Percentiles rank a stretch among this genome's conserved stretches.
phyloP scores from a whole-genome alignment of 1,140 invertebrate species.

The Probaryconus sp. region DNA sequence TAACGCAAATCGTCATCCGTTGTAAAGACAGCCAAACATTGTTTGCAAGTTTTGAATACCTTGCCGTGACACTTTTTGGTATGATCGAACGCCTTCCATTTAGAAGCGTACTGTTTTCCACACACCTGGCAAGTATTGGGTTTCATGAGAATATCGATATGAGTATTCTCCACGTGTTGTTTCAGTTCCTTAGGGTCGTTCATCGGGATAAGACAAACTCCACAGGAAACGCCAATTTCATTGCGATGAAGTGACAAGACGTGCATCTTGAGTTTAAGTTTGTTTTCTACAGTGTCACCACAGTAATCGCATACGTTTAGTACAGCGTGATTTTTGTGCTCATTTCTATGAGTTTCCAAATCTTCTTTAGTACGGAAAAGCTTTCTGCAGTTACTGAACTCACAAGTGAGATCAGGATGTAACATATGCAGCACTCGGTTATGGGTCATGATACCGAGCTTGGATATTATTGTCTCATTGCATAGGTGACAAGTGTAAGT shows the following conservation, averaged over 20 bases:
- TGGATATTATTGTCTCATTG: constrained; percentile 78
- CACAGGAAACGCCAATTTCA: constrained; percentile 80
- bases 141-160: constrained; percentile 76
- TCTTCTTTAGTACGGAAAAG: constrained; percentile 80
- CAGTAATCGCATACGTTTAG: constrained; percentile 81
- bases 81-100: constrained; percentile 82
- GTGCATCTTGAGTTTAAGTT: constrained; percentile 82
- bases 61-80: constrained; percentile 81
- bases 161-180: constrained; percentile 79
- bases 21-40: constrained; percentile 80
- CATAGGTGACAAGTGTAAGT: constrained; percentile 80
- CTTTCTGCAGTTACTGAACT: constrained; percentile 77
- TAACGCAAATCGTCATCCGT: constrained; percentile 77
- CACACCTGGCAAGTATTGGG: constrained; percentile 81
- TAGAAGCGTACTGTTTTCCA: constrained; percentile 81
- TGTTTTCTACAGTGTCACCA: constrained; percentile 80
- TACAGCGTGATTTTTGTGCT: constrained; percentile 77
- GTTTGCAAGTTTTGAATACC: constrained; percentile 80
- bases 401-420: constrained; percentile 79
- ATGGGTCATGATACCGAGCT: constrained; percentile 81
- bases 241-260: constrained; percentile 79
- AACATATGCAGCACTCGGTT: constrained; percentile 80
- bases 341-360: constrained; percentile 77
- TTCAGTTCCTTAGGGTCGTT: constrained; percentile 80
- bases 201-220: constrained; percentile 80